These are phyloP conservation scores for Cartodere bifasciata DNA, from an alignment of 2,888 invertebrate species.

Conservation along the genomic window DNA sequence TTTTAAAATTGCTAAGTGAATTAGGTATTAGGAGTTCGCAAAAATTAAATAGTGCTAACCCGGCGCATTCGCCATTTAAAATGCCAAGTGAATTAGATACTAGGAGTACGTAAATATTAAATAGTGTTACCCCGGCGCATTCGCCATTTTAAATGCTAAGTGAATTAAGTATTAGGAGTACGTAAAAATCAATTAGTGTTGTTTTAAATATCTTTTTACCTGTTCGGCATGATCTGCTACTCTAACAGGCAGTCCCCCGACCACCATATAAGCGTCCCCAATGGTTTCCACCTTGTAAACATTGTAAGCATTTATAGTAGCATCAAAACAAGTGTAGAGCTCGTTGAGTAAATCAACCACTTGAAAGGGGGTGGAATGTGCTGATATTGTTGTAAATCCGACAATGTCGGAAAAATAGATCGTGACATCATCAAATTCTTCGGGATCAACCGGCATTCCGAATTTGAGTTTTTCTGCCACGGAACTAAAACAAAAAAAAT, in stretches of 20 bases:
- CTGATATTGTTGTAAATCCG: conserved; percentile 86
- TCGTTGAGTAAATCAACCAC: conserved; percentile 82
- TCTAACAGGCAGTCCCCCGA: conserved; percentile 73
- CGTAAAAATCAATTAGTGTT: too few species aligned
- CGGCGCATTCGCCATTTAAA: too few species aligned
- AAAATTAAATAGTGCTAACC: too few species aligned
- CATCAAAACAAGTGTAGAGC: conserved; percentile 87
- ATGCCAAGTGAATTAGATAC: too few species aligned
- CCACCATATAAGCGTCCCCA: conserved; percentile 92
- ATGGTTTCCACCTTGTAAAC: conserved; percentile 93
- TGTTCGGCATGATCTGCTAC: conserved; percentile 68
- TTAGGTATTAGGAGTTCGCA: too few species aligned
- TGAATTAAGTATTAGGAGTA: too few species aligned
- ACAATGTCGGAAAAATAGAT: conserved; percentile 94
- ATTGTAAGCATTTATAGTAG: conserved; percentile 81
- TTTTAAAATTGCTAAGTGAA: too few species aligned
- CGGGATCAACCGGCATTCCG: conserved; percentile 84
- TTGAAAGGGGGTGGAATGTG: conserved; percentile 83
- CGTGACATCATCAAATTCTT: conserved; percentile 83
- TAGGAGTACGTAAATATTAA: too few species aligned
- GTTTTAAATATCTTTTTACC: conserved; percentile 20
- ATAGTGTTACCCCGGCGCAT: too few species aligned
- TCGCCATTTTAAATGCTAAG: too few species aligned
- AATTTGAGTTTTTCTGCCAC: conserved; percentile 85
- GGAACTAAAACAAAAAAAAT: conserved; percentile 44